A percentile compares a stretch with the other conserved stretches of the same genome.
phyloP scores from a whole-genome alignment of 1,140 invertebrate species.

The Caenorhabditis latens region DNA sequence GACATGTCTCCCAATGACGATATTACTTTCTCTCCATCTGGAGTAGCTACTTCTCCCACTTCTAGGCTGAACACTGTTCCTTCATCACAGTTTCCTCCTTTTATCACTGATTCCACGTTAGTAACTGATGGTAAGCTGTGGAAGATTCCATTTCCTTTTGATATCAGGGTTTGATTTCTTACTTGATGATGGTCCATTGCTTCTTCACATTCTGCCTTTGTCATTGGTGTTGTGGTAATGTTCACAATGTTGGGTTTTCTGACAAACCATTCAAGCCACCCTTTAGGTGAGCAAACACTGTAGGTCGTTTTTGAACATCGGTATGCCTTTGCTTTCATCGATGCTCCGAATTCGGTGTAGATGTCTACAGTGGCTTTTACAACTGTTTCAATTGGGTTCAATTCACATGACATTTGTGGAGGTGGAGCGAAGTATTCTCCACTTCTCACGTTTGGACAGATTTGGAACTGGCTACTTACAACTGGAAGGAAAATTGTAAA shows the following conservation, averaged over 20 bases:
- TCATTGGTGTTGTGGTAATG: not conserved
- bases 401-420: too few species aligned
- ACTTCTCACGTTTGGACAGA: too few species aligned
- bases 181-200: not conserved
- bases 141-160: not conserved
- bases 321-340: not conserved
- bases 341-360: too few species aligned
- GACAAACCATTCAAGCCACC: not conserved
- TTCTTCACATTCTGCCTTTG: not conserved
- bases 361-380: too few species aligned
- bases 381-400: too few species aligned
- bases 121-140: not conserved
- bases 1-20: not conserved
- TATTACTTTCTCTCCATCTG: not conserved
- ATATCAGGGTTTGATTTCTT: not conserved
- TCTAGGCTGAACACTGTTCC: not conserved
- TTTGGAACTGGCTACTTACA: too few species aligned
- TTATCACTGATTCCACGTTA: not conserved
- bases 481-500: too few species aligned
- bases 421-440: too few species aligned
- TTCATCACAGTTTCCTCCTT: not conserved
- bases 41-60: not conserved
- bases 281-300: not conserved
- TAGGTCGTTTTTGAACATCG: not conserved
- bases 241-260: not conserved